Base-by-base conservation (phyloP, 2,888 invertebrate species). In the Arenicola marina region DNA sequence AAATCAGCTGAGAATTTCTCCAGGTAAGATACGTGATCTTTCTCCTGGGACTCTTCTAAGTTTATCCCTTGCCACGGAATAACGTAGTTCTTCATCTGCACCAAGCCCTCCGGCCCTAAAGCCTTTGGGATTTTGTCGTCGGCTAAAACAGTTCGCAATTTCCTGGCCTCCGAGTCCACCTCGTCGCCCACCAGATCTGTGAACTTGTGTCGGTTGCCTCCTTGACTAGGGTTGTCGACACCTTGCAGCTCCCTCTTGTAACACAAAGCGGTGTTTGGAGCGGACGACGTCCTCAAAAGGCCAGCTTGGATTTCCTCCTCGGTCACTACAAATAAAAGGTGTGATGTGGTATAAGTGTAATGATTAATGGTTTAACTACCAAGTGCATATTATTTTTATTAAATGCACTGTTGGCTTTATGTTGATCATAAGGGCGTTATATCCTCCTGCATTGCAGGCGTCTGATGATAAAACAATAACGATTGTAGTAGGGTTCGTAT, bases 241-340 rank as follows among this genome's bases (percentile, higher is more conserved):
- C 46, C 56, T 4, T 54, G 18, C 7, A 67, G 38, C 21, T 33
- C 34, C 32, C 67, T 38, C 7, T 56, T 18, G 51, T 55, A 67
- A 38, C 67, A 67, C 18, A 67, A 18, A 1, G 59, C 44, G 7
- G 48, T 31, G 7, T 45, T 43, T 2, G 48, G n/a, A 2, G 59
- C 33, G 26, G 54, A 38, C 2, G 33, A 48, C 7, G 57, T 15
- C 3, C 43, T 44, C 4, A 66, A 55, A 11, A 66, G 32, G 11
- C 68, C 68, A 33, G 56, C 53, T 18, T 33, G 48, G 21, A 67
- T 63, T 33, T 67, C 67, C 26, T 59, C 65, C 28, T 67, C 67
- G 4, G 67, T 67, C 0, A 67, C 67, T 67, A 51, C 29, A 58
- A 51, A 2, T 34, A 1, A 59, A 24, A 51, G 24, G n/a, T n/a